Base-by-base conservation (phyloP, 2,888 invertebrate genomes). In the Reticulitermes lucifugus region DNA sequence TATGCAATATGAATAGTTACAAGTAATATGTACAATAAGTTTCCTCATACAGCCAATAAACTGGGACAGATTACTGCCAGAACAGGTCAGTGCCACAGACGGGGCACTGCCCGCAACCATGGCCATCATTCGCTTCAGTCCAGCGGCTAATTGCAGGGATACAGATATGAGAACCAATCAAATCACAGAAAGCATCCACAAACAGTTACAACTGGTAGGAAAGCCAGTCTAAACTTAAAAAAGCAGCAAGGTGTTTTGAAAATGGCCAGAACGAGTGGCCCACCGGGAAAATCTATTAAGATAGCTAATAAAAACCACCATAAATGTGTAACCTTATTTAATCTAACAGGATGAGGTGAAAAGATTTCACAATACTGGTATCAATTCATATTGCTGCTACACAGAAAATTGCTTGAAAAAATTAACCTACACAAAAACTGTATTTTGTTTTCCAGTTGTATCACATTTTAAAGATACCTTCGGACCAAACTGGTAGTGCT, bases 1-100 rank as follows among this genome's bases (percentile, higher is more conserved):
- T 83, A 90, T 91, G 91, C 91, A 91, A 91, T 91, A 91, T 91
- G 91, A 91, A 92, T 91, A 92, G 91, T 92, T 92, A 92, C 92
- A 92, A 91, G 90, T 91, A 90, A 89, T 91, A 92, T 92, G 90
- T 92, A 92, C 92, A 92, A 90, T 91, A 91, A 91, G 89, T 90
- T 88, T 87, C 89, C 90, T 90, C 90, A 90, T 90, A 90, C 90
- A 90, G 90, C 89, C 89, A 89, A 90, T 89, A 89, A 90, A 90
- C 89, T 89, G 90, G 90, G 90, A 89, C 41, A 83, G 70, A 83
- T 41, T 12, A 73, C 70, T 83, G 73, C 83, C 71, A 41, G 60
- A 29, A 55, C 55, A 55, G 55, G 12, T 18, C 55, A 14, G 55
- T 55, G 70, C 25, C 73, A 73, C 41, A 29, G 73, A 73, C 29